Conservation (phyloP, 2,888 invertebrate genomes). For the Eilema sororculum region DNA sequence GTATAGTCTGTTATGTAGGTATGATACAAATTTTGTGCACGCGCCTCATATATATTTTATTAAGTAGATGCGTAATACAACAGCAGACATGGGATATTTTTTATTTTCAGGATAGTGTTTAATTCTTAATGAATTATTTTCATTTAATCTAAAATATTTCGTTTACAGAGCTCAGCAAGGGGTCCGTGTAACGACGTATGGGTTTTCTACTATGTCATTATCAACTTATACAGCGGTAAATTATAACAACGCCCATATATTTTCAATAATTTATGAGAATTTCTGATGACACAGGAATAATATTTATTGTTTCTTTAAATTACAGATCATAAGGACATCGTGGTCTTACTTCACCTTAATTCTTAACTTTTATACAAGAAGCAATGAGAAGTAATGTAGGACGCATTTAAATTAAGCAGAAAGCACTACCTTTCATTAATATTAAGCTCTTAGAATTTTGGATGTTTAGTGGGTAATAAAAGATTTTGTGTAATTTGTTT, state of each 20-base stretch:
- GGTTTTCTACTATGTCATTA: slow-evolving; percentile 61
- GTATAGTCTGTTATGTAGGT: too few relatives aligned
- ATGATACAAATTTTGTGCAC: too few relatives aligned
- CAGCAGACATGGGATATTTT: background rate
- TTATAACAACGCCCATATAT: background rate
- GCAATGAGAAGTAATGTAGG: background rate
- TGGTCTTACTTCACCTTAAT: slow-evolving; percentile 65
- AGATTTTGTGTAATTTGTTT: background rate
- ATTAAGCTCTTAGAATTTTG: background rate
- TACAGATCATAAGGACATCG: slow-evolving; percentile 63
- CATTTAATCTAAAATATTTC: slow-evolving; percentile 20
- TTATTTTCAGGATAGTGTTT: background rate
- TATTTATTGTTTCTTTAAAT: slow-evolving; percentile 16
- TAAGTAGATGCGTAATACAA: too few relatives aligned
- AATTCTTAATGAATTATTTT: too few relatives aligned
- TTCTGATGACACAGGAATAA: background rate
- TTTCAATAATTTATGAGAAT: too few relatives aligned
- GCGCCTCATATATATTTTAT: too few relatives aligned
- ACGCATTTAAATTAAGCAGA: background rate
- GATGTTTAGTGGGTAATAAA: background rate
- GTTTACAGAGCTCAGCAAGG: slow-evolving; percentile 56
- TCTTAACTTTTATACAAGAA: slow-evolving; percentile 48
- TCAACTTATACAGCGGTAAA: slow-evolving; percentile 58
- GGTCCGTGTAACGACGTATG: slow-evolving; percentile 59
- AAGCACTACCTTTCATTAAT: background rate